These are phyloP conservation scores for Thinocorus orbignyianus DNA, from an alignment of 2,113 vertebrate species.

Conservation along the genomic window DNA sequence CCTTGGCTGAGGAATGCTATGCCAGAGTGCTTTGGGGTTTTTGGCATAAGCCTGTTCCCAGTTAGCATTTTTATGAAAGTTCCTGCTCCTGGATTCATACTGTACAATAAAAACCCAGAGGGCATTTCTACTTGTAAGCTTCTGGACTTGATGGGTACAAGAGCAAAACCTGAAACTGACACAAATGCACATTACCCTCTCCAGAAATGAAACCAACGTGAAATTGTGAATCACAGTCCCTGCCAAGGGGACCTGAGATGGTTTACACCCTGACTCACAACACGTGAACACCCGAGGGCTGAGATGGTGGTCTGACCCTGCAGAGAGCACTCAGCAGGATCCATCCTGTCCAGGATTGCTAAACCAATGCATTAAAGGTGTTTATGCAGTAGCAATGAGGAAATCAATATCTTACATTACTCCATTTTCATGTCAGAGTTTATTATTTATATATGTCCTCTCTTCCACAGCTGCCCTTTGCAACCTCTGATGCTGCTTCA, in stretches of 20 bases:
- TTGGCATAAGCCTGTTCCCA: background rate
- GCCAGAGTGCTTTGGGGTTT: background rate
- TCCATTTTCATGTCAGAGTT: background rate
- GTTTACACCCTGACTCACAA: background rate
- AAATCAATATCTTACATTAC: background rate
- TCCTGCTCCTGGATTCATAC: background rate
- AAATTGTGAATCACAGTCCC: background rate
- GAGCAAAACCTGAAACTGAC: background rate
- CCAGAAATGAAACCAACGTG: background rate
- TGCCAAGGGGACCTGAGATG: background rate
- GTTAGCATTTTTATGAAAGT: background rate
- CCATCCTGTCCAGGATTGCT: background rate
- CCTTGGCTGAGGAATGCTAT: background rate
- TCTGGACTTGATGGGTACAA: background rate
- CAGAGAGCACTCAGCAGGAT: background rate
- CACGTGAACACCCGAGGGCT: fast-evolving
- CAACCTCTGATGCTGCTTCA: background rate
- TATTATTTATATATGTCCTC: background rate
- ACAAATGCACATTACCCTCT: background rate
- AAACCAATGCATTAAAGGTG: background rate
- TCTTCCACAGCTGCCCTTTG: background rate
- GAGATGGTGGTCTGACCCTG: background rate
- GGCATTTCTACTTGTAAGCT: background rate
- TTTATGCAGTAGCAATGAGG: background rate
- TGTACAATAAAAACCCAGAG: background rate